Percentiles rank a stretch among this genome's conserved stretches.
phyloP scores from a whole-genome alignment of 2,113 vertebrate genomes.

The Proterorhinus semilunaris region DNA sequence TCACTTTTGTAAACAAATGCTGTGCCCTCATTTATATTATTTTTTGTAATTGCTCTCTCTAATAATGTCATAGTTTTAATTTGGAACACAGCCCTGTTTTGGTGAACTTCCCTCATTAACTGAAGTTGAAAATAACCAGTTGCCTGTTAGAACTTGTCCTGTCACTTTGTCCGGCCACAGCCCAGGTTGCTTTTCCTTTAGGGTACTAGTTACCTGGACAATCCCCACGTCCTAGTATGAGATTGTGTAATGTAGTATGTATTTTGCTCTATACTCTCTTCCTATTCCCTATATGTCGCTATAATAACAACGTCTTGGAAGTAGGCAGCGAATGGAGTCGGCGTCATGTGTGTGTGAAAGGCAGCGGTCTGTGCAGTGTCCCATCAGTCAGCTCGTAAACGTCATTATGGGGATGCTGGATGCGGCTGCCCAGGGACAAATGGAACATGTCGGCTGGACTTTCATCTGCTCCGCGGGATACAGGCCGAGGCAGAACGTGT shows the following conservation, averaged over 20 bases:
- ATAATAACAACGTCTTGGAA: constrained; percentile 17
- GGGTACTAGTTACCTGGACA: not conserved
- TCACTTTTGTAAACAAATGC: too few relatives aligned
- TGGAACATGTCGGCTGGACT: constrained; percentile 43
- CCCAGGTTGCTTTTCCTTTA: too few relatives aligned
- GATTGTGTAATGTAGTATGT: not conserved
- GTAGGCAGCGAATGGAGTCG: constrained; percentile 5
- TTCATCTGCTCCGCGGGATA: constrained; percentile 47
- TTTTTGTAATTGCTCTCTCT: too few relatives aligned
- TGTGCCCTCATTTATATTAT: too few relatives aligned
- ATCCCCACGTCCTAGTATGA: too few relatives aligned
- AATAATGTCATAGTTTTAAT: too few relatives aligned
- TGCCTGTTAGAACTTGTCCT: too few relatives aligned
- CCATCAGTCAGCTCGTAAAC: constrained; percentile 67
- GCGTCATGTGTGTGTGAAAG: not conserved
- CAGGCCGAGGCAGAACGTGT: constrained; percentile 24
- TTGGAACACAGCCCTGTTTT: too few relatives aligned
- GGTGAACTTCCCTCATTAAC: too few relatives aligned
- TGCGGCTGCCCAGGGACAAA: constrained; percentile 29
- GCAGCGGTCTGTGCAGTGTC: constrained; percentile 51
- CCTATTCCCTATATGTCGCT: constrained; percentile 15
- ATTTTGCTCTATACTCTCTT: not conserved
- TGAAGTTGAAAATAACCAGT: too few relatives aligned
- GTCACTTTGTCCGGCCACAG: too few relatives aligned
- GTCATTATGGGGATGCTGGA: constrained; percentile 43